Evolutionary conservation across 2,797 vertebrate genomes (phyloP), one percentile per base, ranked within the genome.

Genomic region (Pseudotriccus pelzelni): DNA sequence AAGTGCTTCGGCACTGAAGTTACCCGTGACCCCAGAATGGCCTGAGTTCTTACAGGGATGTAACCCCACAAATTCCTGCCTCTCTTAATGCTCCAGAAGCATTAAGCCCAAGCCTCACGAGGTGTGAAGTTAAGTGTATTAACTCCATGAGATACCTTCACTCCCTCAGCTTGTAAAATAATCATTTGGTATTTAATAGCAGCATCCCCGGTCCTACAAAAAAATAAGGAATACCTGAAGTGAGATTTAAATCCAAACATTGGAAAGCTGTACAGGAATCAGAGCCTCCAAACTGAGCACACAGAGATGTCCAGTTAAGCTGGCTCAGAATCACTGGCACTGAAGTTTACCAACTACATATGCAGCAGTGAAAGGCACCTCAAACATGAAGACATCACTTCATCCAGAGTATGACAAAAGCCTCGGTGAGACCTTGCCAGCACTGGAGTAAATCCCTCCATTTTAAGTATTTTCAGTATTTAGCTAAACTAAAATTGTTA

Each of bases 121-220:
- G 66, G 52, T 69, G 75, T 92, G 89, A 96, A 95, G 70, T 82
- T 76, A 73, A 92, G 36, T 32, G 47, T 52, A 88, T 80, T 70
- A 92, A 95, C 64, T 88, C 78, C 92, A 80, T 50, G 79, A 89
- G 84, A 86, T 32, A 92, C 67, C 64, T 85, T 80, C 92, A 94
- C 75, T 79, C 86, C 77, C 75, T 81, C 84, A 96, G 79, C 77
- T 87, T 91, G 55, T 73, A 91, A 87, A 93, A 95, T 23, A 93
- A 90, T 49, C 49, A 95, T 82, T 95, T 91, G 89, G 62, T 89
- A 87, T 85, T 93, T 90, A 92, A 92, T 11, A 91, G 83, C 56
- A 95, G 90, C 90, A 94, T 59, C 68, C 73, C 56, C 2, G 0
- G 14, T 53, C 83, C 87, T 76, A 90, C 84, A 84, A 92, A 93